Conservation (phyloP, 2,888 invertebrate genomes). For the Drosophila yooni region DNA sequence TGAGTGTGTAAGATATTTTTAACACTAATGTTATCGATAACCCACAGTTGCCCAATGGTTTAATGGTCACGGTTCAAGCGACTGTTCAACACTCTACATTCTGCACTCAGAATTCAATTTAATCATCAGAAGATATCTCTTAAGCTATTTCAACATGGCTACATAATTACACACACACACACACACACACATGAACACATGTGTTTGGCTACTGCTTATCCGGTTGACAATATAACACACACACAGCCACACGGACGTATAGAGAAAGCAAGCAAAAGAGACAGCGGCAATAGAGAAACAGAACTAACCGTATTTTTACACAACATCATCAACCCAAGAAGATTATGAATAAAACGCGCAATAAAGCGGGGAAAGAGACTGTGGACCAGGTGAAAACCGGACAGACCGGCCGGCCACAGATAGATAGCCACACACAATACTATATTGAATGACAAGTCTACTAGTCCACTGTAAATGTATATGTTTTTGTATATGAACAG, state of each 20-base stretch:
- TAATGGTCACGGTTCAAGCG: not conserved
- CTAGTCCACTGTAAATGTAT: not conserved
- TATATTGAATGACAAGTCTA: slow-evolving; percentile 57
- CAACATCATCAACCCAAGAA: slow-evolving; percentile 50
- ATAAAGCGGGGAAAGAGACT: slow-evolving; percentile 43
- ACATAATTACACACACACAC: slow-evolving; percentile 23
- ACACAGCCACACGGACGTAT: slow-evolving; percentile 30
- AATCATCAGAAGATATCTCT: slow-evolving; percentile 43
- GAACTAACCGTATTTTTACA: slow-evolving; percentile 74
- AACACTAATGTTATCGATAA: not conserved
- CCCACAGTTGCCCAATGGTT: not conserved
- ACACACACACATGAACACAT: slow-evolving; percentile 13
- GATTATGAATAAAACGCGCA: slow-evolving; percentile 75
- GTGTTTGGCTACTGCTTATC: slow-evolving; percentile 49
- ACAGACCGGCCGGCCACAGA: slow-evolving; percentile 60
- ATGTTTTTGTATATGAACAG: slow-evolving; percentile 11
- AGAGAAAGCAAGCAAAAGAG: slow-evolving; percentile 60
- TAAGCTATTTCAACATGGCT: slow-evolving; percentile 31
- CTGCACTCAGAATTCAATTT: slow-evolving; percentile 13
- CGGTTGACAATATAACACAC: slow-evolving; percentile 61
- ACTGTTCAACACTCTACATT: slow-evolving; percentile 9
- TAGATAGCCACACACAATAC: slow-evolving; percentile 16
- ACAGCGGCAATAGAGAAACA: slow-evolving; percentile 52
- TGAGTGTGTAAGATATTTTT: not conserved
- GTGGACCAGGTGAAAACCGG: slow-evolving; percentile 67